A percentile compares a stretch with the other conserved stretches of the same genome.
Conservation (phyloP, 2,113 vertebrate species). For the Chamaetylas fuelleborni region DNA sequence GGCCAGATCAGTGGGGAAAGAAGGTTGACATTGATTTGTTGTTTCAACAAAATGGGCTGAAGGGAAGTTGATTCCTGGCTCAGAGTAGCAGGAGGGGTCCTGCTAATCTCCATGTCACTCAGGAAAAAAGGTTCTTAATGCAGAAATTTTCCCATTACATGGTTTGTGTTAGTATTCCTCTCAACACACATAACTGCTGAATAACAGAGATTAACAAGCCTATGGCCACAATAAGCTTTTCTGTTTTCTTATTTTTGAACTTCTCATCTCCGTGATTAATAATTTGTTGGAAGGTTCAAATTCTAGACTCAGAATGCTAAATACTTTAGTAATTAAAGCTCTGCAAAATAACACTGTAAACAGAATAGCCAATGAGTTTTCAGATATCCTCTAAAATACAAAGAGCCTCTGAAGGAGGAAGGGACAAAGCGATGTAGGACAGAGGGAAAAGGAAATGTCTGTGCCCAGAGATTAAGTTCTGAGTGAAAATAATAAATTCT, state of each 20-base stretch:
- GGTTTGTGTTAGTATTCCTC: background rate
- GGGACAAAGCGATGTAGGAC: background rate
- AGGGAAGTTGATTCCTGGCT: background rate
- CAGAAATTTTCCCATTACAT: background rate
- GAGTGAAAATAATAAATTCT: background rate
- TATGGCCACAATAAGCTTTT: background rate
- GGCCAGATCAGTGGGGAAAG: background rate
- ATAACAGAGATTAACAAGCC: background rate
- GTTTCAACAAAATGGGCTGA: background rate
- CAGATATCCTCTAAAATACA: background rate
- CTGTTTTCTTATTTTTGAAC: background rate
- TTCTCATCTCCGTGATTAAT: background rate
- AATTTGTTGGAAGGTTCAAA: slow-evolving; percentile 23
- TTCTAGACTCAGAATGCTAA: background rate
- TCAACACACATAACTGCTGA: background rate
- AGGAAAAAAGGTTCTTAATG: background rate
- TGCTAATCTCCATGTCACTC: background rate
- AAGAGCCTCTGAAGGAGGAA: background rate
- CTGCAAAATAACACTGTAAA: background rate
- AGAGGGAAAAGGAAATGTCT: background rate
- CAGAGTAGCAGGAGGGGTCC: background rate
- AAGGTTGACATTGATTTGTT: background rate
- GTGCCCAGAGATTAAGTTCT: background rate
- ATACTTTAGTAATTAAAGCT: background rate
- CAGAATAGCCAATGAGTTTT: background rate